Evolutionary conservation across 92 coral and sea anemone genomes (phyloP), one percentile per base, ranked within the genome.

Genomic region (Chrysogorgia sp.): DNA sequence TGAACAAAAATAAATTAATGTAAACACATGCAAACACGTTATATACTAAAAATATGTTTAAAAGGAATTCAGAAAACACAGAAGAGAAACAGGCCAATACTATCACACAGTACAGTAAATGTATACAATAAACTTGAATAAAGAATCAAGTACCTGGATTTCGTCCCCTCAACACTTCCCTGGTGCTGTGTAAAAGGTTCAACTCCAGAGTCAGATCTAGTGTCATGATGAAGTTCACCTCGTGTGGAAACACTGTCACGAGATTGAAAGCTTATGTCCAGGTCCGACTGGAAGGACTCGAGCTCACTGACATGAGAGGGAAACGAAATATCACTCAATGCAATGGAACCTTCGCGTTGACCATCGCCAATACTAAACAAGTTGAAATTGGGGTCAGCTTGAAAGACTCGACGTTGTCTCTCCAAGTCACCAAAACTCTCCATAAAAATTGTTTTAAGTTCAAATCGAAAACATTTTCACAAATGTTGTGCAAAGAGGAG

Each of bases 291-390:
- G 67, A 93, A 93, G 34, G 98, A 93, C 52, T 91, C 96, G 34
- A 93, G 83, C 7, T 90, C 96, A 66, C 98, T 93, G 23, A 93
- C 96, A 75, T 93, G 98, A 30, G 98, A 93, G 1, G 98, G 98
- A 3, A 91, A 88, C 35, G 82, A 90, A 33, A 91, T 86, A 78
- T 93, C 98, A 74, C 98, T 93, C 80, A 86, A 91, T 22, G 98
- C 96, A 61, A 93, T 74, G 6, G 98, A 93, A 40, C 88, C 96
- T 43, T 91, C 76, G 12, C 55, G 60, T 28, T 69, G 59, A 4
- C 76, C 40, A 45, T 69, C 60, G 40, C 40, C 60, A 2, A 21
- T 13, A 28, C 59, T 41, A 31, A 69, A 9, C 24, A 69, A 45
- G 60, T 49, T 47, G 55, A 69, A 69, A 22, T 48, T 58, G 55